A percentile compares a stretch with the other conserved stretches of the same genome.
Conservation (phyloP, 23 tunicate species). For the Corella eumyota region DNA sequence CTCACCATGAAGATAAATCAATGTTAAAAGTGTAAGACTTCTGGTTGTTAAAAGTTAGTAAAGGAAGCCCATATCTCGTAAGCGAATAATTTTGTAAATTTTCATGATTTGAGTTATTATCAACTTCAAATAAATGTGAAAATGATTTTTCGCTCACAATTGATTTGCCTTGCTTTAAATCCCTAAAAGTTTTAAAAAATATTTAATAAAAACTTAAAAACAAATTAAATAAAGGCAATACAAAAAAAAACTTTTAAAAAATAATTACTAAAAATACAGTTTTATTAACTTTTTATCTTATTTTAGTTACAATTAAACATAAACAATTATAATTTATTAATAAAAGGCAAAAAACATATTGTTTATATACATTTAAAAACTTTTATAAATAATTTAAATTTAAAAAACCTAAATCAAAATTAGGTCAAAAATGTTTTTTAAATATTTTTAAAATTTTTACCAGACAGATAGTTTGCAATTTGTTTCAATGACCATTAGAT, state of each 20-base stretch:
- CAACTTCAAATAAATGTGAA: conserved; percentile 20
- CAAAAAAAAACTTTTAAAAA: no score
- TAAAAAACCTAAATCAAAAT: neutral
- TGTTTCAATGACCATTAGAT: conserved; percentile 42
- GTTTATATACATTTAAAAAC: no score
- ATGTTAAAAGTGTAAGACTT: conserved; percentile 34
- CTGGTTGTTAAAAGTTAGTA: conserved; percentile 30
- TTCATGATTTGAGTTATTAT: conserved; percentile 2
- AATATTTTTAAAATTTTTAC: conserved; percentile 2
- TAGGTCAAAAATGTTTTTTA: neutral
- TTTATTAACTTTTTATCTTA: no score
- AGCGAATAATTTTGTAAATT: conserved; percentile 30
- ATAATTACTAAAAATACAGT: no score
- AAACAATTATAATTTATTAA: no score
- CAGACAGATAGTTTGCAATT: conserved; percentile 32
- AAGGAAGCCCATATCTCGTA: conserved; percentile 48
- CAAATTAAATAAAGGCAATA: no score
- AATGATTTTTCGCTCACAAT: conserved; percentile 26
- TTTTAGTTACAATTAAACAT: no score
- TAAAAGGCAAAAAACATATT: no score
- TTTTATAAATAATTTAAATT: neutral
- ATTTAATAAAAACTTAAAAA: neutral
- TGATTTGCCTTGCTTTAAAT: conserved; percentile 17
- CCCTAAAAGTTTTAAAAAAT: conserved; percentile 32
- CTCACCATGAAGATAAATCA: conserved; percentile 46